A percentile compares a stretch with the other conserved stretches of the same genome.
Evolutionary conservation across 2,888 invertebrate genomes (phyloP).

Genomic region (Campopleginae sp.): DNA sequence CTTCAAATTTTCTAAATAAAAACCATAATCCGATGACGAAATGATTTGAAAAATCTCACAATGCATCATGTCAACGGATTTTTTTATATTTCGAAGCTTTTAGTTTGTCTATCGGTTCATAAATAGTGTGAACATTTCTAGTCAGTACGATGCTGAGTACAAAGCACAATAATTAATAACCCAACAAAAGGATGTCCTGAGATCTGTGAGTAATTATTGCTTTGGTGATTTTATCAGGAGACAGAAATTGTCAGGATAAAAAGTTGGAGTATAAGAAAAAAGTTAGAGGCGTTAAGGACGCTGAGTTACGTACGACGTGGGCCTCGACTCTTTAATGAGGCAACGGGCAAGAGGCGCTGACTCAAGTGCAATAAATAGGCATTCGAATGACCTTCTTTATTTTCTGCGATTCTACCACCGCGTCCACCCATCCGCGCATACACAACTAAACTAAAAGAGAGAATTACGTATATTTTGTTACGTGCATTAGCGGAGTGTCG

Average conservation of each 20-base stretch:
- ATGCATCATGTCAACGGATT: background rate
- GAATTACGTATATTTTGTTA: background rate
- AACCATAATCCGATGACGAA: background rate
- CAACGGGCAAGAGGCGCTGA: constrained; percentile 55
- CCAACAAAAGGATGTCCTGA: constrained; percentile 20
- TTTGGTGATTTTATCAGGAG: background rate
- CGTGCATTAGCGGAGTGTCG: background rate
- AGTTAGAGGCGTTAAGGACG: constrained; percentile 57
- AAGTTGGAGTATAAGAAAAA: constrained; percentile 13
- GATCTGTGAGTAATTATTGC: constrained; percentile 58
- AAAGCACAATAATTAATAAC: constrained; percentile 40
- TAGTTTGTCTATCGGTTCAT: background rate
- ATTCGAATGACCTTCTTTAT: constrained; percentile 44
- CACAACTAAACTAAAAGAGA: background rate
- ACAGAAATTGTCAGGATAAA: constrained; percentile 5
- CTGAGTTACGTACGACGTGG: constrained; percentile 65
- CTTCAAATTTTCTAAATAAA: background rate
- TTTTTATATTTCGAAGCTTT: background rate
- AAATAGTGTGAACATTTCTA: background rate
- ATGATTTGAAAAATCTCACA: background rate
- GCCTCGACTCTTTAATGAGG: constrained; percentile 69
- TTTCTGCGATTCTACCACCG: background rate
- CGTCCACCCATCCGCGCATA: background rate
- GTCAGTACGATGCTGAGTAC: background rate
- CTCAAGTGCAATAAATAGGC: constrained; percentile 68